Base-by-base conservation (phyloP, 2,888 invertebrate species). In the Diaphora mendica region DNA sequence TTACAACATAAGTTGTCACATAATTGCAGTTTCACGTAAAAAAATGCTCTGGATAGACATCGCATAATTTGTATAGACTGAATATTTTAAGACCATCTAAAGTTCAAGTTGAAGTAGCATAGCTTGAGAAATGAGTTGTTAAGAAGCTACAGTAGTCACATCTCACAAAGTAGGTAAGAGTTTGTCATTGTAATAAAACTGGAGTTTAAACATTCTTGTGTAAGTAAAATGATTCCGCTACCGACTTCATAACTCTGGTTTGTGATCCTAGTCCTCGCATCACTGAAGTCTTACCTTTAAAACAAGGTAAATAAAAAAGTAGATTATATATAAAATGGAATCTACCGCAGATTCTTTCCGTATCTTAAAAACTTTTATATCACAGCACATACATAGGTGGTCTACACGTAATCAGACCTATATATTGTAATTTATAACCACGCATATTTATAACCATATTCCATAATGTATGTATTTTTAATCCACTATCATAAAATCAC, bases 401-500 rank as follows among this genome's bases (percentile, higher is more conserved):
- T 64, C 70, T 17, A 44, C 15, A 48, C 30, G n/a, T 70, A 70
- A 70, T 64, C 35, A 70, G 64, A 64, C n/a, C 48, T 48, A 70
- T 70, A 69, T 64, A 64, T 64, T 64, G 15, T 64, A 64, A 48
- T 64, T 70, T 64, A 70, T 48, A 62, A n/a, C 48, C 70, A 70
- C 33, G 42, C 70, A 48, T 33, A 48, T 64, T 35, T 70, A 64
- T 70, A 30, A 44, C 44, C 35, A 70, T 70, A 15, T 39, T 64
- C 44, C 17, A 64, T 62, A 69, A 69, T 62, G n/a, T 70, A 70
- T 70, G 70, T 55, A 81, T 79, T 81, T 77, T 80, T 75, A 80
- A 80, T 73, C 79, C 80, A 75, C 68, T 67, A 72, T 68, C 70
- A 72, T 55, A 72, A 70, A 72, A 66, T 51, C 70, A 66, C 77